Base-by-base conservation (phyloP, 2,797 vertebrate genomes). In the Spinus pinus region DNA sequence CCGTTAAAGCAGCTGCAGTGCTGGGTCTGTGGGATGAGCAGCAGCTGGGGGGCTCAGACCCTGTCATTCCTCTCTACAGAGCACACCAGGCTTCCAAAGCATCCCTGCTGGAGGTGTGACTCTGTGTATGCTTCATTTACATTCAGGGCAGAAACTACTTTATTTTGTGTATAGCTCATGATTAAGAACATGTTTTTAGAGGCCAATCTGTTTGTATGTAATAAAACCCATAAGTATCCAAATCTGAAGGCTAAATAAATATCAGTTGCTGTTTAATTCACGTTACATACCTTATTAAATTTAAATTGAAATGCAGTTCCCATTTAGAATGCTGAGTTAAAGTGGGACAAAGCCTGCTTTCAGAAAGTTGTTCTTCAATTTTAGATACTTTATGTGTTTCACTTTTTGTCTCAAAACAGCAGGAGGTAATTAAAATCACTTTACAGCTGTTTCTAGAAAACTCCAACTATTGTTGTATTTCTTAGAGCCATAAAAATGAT, bases 381-480 rank as follows among this genome's bases (percentile, higher is more conserved):
- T 88, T 64, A 64, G 90, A 71, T 85, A 66, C 17, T 95, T 94
- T 35, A 39, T 3, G 2, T 87, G 65, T 93, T 94, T 95, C 28
- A 71, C 75, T 92, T 96, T 94, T 93, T 95, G 81, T 88, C 80
- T 92, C 62, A 66, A 69, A 96, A 69, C 81, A 74, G 67, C 74
- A 87, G 81, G 93, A 95, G 81, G 84, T 92, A 93, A 92, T 95
- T 95, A 97, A 96, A 95, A 78, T 81, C 5, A 72, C 39, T 95
- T 94, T 88, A 81, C 82, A 90, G 64, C 95, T 91, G 80, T 88
- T 95, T 94, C 91, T 95, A 83, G 89, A 95, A 87, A 92, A 88
- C 75, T 71, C 54, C 30, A 92, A 65, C 91, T 85, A 83, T 95
- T 94, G 78, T 91, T 92, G 50, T 47, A 46, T 94, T 91, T 65